A percentile compares a stretch with the other conserved stretches of the same genome.
Evolutionary conservation across 2,113 vertebrate genomes (phyloP).

Genomic region (Lagopus muta): DNA sequence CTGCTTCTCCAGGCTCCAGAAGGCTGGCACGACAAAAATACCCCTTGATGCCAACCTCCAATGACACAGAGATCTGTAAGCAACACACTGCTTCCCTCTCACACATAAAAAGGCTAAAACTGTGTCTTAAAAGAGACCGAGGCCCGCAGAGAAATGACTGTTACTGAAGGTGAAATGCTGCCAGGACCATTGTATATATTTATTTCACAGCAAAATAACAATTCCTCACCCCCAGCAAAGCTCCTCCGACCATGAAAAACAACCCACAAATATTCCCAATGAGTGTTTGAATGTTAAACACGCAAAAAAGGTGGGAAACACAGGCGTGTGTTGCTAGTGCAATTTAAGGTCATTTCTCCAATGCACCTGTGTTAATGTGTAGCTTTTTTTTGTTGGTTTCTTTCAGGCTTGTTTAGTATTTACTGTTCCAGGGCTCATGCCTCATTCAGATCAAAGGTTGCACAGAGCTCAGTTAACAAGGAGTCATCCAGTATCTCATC

Average conservation of each 20-base stretch:
- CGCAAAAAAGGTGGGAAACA: background rate
- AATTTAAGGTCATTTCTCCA: background rate
- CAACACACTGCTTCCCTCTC: background rate
- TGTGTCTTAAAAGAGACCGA: background rate
- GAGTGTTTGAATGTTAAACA: background rate
- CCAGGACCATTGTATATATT: background rate
- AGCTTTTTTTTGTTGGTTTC: background rate
- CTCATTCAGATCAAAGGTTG: background rate
- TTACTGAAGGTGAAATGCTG: background rate
- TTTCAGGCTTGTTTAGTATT: background rate
- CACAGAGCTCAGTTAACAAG: background rate
- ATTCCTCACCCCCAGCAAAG: background rate
- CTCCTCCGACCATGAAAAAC: background rate
- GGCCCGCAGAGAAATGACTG: background rate
- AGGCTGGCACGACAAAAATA: background rate
- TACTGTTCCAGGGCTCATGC: background rate
- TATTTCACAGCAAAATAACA: background rate
- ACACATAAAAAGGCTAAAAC: background rate
- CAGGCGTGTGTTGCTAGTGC: fast-evolving
- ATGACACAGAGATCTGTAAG: fast-evolving
- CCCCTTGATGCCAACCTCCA: background rate
- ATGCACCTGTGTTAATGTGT: fast-evolving
- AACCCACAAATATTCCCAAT: background rate
- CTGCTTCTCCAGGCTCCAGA: background rate
- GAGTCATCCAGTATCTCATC: background rate